Evolutionary conservation across 2,113 vertebrate genomes (phyloP), one percentile per base, ranked within the genome.

Genomic region (Poeciliopsis prolifica): DNA sequence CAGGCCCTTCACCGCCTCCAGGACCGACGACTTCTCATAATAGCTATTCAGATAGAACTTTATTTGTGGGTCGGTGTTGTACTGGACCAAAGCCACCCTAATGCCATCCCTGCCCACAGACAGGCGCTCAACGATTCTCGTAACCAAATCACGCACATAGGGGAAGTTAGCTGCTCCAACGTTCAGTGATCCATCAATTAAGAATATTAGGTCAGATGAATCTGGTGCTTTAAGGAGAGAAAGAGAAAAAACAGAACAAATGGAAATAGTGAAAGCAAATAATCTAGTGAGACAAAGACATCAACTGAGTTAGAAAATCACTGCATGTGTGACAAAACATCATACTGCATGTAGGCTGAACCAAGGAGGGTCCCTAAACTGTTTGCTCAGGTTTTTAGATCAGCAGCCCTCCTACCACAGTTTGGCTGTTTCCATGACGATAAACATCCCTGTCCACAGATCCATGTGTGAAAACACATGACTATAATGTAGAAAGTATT

Each of bases 131-230:
- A 99, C 93, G 94, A 98, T 92, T 96, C 93, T 96, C 92, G 97
- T 93, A 95, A 96, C 95, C 95, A 98, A 96, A 95, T 97, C 94
- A 48, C 94, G 95, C 92, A 99, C 92, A 92, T 87, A 91, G 90
- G 92, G 93, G 88, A 99, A 99, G 96, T 97, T 94, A 94, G 87
- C 90, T 89, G 95, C 89, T 96, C 97, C 97, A 95, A 97, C 91
- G 95, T 96, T 97, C 95, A 98, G 88, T 95, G 98, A 99, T 97
- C 97, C 98, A 1, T 99, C 98, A 98, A 99, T 97, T 96, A 99
- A 97, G 96, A 99, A 95, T 94, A 99, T 92, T 94, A 99, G 93
- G 96, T 99, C 98, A 94, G 96, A 96, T 54, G 97, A 96, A 81
- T 97, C 98, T 96, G 97, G 95, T 89, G 96, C 97, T 99, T 98